Percentiles rank a stretch among this genome's conserved stretches.
Evolutionary conservation across 92 coral and sea anemone species (phyloP).

Genomic region (Anthopleura xanthogrammica): DNA sequence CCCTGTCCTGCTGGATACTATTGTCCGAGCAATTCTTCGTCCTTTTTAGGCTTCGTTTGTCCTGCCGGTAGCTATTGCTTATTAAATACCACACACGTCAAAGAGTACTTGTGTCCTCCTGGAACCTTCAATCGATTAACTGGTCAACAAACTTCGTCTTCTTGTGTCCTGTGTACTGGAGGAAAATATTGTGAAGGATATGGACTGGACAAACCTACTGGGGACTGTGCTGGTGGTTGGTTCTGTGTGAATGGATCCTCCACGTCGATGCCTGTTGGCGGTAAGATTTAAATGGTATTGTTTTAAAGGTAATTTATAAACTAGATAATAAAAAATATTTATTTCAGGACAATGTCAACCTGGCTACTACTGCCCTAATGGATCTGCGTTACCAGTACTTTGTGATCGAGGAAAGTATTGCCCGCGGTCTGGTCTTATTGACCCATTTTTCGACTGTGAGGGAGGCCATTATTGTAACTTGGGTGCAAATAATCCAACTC

Average conservation of each 20-base stretch:
- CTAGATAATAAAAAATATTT: neutral
- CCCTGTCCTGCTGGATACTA: slow-evolving; percentile 79
- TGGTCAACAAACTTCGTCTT: slow-evolving; percentile 57
- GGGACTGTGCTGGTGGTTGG: slow-evolving; percentile 92
- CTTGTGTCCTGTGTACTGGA: slow-evolving; percentile 79
- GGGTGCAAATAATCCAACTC: slow-evolving; percentile 62
- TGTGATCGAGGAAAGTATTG: slow-evolving; percentile 93
- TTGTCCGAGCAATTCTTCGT: slow-evolving; percentile 71
- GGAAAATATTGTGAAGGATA: slow-evolving; percentile 91
- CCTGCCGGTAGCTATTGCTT: slow-evolving; percentile 91
- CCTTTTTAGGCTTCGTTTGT: slow-evolving; percentile 61
- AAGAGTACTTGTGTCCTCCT: slow-evolving; percentile 58
- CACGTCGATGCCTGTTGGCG: slow-evolving; percentile 75
- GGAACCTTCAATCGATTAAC: slow-evolving; percentile 82
- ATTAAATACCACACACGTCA: slow-evolving; percentile 70
- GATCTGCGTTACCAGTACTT: slow-evolving; percentile 70
- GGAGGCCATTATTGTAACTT: slow-evolving; percentile 83
- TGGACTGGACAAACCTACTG: slow-evolving; percentile 77
- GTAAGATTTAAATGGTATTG: slow-evolving; percentile 28
- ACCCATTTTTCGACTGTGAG: slow-evolving; percentile 84
- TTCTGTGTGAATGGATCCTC: slow-evolving; percentile 89
- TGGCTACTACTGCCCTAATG: slow-evolving; percentile 88
- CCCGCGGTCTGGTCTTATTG: slow-evolving; percentile 52
- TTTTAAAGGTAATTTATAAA: neutral
- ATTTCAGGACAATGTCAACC: slow-evolving; percentile 70